Evolutionary conservation across 2,113 vertebrate species (phyloP).

Genomic region (Nycticebus coucang): DNA sequence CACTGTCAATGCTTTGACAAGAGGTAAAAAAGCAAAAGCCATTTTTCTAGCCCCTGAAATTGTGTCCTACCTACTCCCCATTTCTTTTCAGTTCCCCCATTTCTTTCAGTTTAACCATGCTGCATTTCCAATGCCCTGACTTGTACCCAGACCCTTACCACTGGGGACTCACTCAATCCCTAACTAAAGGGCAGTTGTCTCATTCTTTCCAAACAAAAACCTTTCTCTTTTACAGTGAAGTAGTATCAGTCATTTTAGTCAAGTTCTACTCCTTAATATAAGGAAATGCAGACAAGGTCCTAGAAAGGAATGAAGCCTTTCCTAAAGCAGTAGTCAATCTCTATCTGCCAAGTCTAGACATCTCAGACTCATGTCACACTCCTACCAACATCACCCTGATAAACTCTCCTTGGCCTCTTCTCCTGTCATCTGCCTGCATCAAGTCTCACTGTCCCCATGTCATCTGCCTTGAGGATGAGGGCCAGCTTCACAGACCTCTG

Average conservation of each 20-base stretch:
- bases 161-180: background rate
- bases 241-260: background rate
- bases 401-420: background rate
- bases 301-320: background rate
- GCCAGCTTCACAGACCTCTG: background rate
- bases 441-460: background rate
- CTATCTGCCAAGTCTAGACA: background rate
- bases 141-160: background rate
- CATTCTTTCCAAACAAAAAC: conserved; percentile 1
- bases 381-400: background rate
- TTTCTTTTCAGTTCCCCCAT: background rate
- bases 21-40: conserved; percentile 40
- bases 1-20: conserved; percentile 2
- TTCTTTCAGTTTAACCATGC: background rate
- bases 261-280: background rate
- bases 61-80: background rate
- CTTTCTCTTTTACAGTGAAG: background rate
- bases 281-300: background rate
- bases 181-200: background rate
- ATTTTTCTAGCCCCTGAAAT: background rate
- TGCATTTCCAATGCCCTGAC: background rate
- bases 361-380: background rate
- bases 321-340: background rate
- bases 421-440: background rate
- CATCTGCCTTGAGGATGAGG: background rate